Evolutionary conservation across 2,797 vertebrate species (phyloP), one percentile per base, ranked within the genome.

Genomic region (Zalophus californianus): DNA sequence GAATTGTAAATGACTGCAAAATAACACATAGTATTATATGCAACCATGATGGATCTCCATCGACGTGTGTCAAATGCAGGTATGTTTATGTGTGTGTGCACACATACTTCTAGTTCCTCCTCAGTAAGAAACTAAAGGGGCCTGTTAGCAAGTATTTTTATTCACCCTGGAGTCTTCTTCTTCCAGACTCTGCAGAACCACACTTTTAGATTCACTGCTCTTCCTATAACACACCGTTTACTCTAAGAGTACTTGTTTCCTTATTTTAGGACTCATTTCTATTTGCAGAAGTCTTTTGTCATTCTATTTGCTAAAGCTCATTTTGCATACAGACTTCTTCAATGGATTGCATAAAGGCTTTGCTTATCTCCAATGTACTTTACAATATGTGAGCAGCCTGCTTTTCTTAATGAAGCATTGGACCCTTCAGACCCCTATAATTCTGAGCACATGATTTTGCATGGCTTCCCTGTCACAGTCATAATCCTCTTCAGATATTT

Each of bases 201-300:
- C 12, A 35, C 75, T 94, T 72, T 82, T 73, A 90, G 50, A 80
- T 25, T 7, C 13, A 52, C 21, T 62, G 5, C 14, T 92, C 32
- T 68, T 89, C 35, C 52, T 82, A 58, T 20, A 50, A 48, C 72
- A 95, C 13, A 85, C 12, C 13, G 56, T 52, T 32, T 88, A 82
- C 41, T 91, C 32, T 92, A 70, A 80, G 32, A 83, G 18, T 52
- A 29, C 41, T 21, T 86, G 50, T 68, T 87, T 89, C 23, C 86
- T 77, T 50, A 62, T 86, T 66, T 85, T 75, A 91, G 58, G 44
- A 75, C 48, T 50, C 32, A 79, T 27, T 68, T 90, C 80, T 92
- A 90, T 92, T 90, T 92, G 56, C 27, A 62, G 21, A 77, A 92
- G 52, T 77, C 75, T 89, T 90, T 73, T 48, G 83, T 85, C n/a